phyloP scores from a whole-genome alignment of 2,113 vertebrate species.

The Lanius ludovicianus region DNA sequence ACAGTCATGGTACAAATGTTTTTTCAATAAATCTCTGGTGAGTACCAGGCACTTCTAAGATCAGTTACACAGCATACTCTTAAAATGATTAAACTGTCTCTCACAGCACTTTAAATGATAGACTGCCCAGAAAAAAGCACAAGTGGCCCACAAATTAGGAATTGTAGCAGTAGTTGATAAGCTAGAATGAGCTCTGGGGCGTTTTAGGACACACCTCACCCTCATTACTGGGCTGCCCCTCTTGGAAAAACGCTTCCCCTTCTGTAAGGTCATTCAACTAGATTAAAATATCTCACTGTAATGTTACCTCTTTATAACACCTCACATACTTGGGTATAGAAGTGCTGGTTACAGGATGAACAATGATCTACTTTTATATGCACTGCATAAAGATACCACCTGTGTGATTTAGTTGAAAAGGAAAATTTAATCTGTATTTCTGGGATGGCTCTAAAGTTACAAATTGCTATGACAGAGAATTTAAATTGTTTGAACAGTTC shows the following conservation, averaged over 20 bases:
- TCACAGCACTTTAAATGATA: conserved; percentile 63
- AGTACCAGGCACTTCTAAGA: conserved; percentile 42
- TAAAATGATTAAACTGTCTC: conserved; percentile 65
- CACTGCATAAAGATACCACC: not conserved
- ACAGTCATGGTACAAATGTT: conserved; percentile 55
- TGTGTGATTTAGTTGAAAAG: not conserved
- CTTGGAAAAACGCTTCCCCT: conserved; percentile 47
- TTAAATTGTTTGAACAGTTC: not conserved
- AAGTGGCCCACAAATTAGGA: conserved; percentile 63
- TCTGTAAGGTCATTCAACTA: conserved; percentile 57
- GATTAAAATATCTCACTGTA: conserved; percentile 50
- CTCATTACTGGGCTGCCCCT: conserved; percentile 48
- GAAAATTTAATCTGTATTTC: not conserved
- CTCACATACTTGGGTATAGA: not conserved
- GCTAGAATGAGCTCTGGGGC: conserved; percentile 46
- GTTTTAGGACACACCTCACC: conserved; percentile 54
- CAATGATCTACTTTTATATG: not conserved
- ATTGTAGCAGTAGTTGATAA: conserved; percentile 45
- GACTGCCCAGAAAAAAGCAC: conserved; percentile 54
- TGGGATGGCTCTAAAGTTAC: not conserved
- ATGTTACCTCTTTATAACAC: conserved; percentile 28
- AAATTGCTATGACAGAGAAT: conserved; percentile 4
- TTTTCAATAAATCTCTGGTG: conserved; percentile 63
- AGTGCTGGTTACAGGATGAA: not conserved
- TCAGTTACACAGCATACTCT: conserved; percentile 61